Percentiles rank a stretch among this genome's conserved stretches.
Evolutionary conservation across 2,797 vertebrate species (phyloP).

Genomic region (Sternarchorhynchus goeldii): DNA sequence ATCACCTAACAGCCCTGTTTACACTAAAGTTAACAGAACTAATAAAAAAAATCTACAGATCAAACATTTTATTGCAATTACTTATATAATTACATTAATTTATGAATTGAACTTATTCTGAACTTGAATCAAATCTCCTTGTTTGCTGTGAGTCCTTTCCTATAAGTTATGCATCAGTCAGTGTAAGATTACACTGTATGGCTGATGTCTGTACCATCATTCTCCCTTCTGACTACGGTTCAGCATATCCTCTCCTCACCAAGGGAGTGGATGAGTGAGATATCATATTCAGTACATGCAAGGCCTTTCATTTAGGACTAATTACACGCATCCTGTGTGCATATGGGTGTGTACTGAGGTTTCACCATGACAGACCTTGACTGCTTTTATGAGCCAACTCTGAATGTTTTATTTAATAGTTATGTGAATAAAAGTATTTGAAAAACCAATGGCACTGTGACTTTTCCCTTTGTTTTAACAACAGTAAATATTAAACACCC

Average conservation of each 20-base stretch:
- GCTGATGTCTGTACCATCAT: not conserved
- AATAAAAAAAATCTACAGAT: no score
- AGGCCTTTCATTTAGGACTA: conserved; percentile 12
- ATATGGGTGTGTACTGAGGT: not conserved
- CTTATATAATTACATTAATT: not conserved
- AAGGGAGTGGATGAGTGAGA: not conserved
- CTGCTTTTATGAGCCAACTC: no score
- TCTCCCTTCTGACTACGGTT: not conserved
- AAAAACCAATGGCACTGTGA: no score
- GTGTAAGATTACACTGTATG: conserved; percentile 4
- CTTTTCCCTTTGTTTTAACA: no score
- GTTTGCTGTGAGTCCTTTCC: not conserved
- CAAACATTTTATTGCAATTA: not conserved
- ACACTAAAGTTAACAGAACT: no score
- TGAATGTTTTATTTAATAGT: no score
- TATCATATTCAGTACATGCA: conserved; percentile 9
- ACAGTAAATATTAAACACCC: no score
- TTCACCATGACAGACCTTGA: not conserved
- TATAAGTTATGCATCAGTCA: not conserved
- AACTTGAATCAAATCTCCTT: not conserved
- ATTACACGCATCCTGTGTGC: not conserved
- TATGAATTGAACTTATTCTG: not conserved
- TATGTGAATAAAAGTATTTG: no score
- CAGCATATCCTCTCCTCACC: not conserved
- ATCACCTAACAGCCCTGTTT: not conserved